Conservation (phyloP, 2,888 invertebrate species). For the Monopis laevigella region DNA sequence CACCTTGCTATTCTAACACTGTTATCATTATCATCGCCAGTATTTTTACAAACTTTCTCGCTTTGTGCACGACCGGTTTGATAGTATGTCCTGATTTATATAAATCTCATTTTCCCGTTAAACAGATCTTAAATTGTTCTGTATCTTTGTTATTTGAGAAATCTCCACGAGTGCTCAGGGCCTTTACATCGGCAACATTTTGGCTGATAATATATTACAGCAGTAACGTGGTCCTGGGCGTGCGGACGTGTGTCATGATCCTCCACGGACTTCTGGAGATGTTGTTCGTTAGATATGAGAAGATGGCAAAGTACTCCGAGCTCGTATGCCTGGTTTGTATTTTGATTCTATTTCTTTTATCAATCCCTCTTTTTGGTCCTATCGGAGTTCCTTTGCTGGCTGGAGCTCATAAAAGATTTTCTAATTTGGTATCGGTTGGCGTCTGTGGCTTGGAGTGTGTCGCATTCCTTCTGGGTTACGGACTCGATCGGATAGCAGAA, state of each 20-base stretch:
- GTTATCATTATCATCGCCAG: constrained; percentile 32
- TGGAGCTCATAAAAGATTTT: constrained; percentile 23
- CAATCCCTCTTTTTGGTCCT: constrained; percentile 35
- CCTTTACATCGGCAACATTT: constrained; percentile 27
- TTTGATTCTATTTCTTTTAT: constrained; percentile 28
- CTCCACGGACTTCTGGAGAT: constrained; percentile 33
- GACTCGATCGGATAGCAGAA: constrained; percentile 43
- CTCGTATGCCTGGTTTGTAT: constrained; percentile 26
- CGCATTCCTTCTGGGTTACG: constrained; percentile 47
- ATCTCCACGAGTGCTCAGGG: constrained; percentile 34
- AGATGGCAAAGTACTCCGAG: constrained; percentile 32
- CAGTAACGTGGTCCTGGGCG: constrained; percentile 27
- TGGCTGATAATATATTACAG: constrained; percentile 36
- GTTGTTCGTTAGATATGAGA: constrained; percentile 24
- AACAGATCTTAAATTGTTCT: constrained; percentile 22
- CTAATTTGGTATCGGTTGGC: constrained; percentile 27
- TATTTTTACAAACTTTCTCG: constrained; percentile 25
- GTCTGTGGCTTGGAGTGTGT: constrained; percentile 31
- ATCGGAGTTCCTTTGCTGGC: constrained; percentile 26
- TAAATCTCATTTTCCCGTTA: constrained; percentile 24
- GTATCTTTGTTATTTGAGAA: constrained; percentile 38
- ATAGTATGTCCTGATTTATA: constrained; percentile 44
- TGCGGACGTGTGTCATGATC: constrained; percentile 28
- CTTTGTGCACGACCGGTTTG: constrained; percentile 32
- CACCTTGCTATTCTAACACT: constrained; percentile 41